phyloP scores from a whole-genome alignment of 2,888 invertebrate species.

The Platynereis dumerilii region DNA sequence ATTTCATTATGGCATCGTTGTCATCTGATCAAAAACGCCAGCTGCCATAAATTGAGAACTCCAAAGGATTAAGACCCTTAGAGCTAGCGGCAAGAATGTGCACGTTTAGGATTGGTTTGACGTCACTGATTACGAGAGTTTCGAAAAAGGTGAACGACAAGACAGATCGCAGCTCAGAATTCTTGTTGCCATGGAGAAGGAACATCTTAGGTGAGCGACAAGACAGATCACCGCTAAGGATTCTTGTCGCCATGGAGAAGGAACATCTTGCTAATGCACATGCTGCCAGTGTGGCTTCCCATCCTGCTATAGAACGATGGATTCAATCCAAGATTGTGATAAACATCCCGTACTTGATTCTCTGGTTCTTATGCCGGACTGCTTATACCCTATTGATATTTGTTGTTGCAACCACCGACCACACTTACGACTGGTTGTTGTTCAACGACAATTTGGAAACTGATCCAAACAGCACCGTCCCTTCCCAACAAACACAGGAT shows the following conservation, averaged over 20 bases:
- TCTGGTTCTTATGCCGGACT: slow-evolving; percentile 21
- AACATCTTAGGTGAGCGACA: slow-evolving; percentile 13
- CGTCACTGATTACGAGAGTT: slow-evolving; percentile 31
- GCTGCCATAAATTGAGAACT: slow-evolving; percentile 18
- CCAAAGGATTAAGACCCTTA: slow-evolving; percentile 21
- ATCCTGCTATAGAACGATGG: slow-evolving; percentile 23
- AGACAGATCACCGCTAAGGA: slow-evolving; percentile 16
- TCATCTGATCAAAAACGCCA: not conserved
- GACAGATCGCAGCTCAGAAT: slow-evolving; percentile 18
- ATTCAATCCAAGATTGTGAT: slow-evolving; percentile 13
- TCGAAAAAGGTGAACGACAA: slow-evolving; percentile 11
- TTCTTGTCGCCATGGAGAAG: slow-evolving; percentile 21
- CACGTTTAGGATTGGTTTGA: slow-evolving; percentile 28
- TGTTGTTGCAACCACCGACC: slow-evolving; percentile 13
- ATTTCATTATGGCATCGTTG: slow-evolving; percentile 7
- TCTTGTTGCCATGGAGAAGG: slow-evolving; percentile 20
- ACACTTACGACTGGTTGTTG: not conserved
- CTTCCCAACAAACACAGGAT: too few species aligned
- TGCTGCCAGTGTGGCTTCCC: not conserved
- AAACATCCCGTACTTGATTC: slow-evolving; percentile 17
- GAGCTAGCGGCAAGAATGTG: slow-evolving; percentile 24
- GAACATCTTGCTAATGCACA: slow-evolving; percentile 13
- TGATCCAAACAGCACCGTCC: too few species aligned
- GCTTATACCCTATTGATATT: slow-evolving; percentile 20
- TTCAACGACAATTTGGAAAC: too few species aligned